Evolutionary conservation across 2,113 vertebrate species (phyloP).

Genomic region (Anguilla rostrata): DNA sequence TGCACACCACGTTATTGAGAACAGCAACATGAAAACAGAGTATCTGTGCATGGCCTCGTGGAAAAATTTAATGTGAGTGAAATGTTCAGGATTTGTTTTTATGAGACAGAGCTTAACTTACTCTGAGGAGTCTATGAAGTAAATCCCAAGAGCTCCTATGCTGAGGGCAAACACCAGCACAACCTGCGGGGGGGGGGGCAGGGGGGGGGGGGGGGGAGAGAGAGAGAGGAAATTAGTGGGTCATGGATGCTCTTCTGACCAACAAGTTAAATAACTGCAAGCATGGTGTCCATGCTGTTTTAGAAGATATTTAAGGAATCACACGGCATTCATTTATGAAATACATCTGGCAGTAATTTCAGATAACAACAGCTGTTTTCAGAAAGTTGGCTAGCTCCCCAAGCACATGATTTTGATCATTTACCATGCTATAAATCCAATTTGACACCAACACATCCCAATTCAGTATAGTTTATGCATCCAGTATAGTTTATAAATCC

Average conservation of each 20-base stretch:
- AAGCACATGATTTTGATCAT: background rate
- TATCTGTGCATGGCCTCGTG: background rate
- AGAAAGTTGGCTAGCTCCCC: no score
- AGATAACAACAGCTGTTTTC: no score
- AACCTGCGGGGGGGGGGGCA: conserved; percentile 79
- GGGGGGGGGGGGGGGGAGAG: conserved; percentile 48
- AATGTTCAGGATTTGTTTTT: background rate
- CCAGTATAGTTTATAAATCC: no score
- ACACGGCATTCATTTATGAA: no score
- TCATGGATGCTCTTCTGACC: conserved; percentile 22
- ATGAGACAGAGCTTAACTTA: conserved; percentile 61
- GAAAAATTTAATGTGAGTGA: background rate
- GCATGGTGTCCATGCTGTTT: background rate
- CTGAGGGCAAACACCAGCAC: conserved; percentile 99
- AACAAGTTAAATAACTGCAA: background rate
- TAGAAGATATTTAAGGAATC: background rate
- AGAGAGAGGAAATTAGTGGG: conserved; percentile 43
- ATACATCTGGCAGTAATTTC: no score
- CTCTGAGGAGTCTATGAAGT: conserved; percentile 99
- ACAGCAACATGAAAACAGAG: conserved; percentile 30
- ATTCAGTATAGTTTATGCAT: background rate
- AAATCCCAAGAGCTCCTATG: conserved; percentile 99
- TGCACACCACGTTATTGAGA: background rate
- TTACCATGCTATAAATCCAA: background rate
- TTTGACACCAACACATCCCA: background rate